A percentile compares a stretch with the other conserved stretches of the same genome.
phyloP scores from a whole-genome alignment of 2,113 vertebrate species.

The Chrysemys picta region DNA sequence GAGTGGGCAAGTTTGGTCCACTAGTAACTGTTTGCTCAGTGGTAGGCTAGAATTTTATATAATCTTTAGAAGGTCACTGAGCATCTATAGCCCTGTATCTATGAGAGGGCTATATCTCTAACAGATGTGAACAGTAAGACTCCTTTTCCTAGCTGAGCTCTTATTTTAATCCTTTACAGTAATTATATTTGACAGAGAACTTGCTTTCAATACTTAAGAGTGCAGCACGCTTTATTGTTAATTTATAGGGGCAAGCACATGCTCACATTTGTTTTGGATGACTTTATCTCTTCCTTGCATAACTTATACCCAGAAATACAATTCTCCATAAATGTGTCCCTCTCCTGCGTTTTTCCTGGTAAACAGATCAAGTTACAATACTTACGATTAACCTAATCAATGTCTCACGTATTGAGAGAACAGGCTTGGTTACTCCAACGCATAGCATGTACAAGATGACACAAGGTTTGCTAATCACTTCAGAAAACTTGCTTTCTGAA shows the following conservation, averaged over 20 bases:
- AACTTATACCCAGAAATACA: constrained; percentile 44
- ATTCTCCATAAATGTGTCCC: not conserved
- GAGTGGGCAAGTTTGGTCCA: not conserved
- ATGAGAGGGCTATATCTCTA: not conserved
- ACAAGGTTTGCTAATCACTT: not conserved
- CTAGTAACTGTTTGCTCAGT: not conserved
- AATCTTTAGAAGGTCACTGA: not conserved
- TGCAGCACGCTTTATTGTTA: not conserved
- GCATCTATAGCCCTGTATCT: not conserved
- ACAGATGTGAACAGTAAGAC: not conserved
- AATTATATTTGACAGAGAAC: constrained; percentile 41
- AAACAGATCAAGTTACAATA: constrained; percentile 2
- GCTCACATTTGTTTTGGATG: constrained; percentile 37
- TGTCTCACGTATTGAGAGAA: not conserved
- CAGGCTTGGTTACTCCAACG: not conserved
- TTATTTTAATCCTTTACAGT: constrained; percentile 64
- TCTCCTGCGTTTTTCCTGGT: not conserved
- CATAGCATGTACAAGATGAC: not conserved
- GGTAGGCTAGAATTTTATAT: not conserved
- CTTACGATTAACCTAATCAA: constrained; percentile 23
- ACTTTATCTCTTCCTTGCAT: constrained; percentile 23
- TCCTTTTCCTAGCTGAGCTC: constrained; percentile 21
- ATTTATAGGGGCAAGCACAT: constrained; percentile 40
- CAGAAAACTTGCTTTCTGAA: not conserved
- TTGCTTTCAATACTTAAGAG: constrained; percentile 29